Percentiles rank a stretch among this genome's conserved stretches.
Conservation (phyloP, 2,113 vertebrate species). For the Motacilla alba region DNA sequence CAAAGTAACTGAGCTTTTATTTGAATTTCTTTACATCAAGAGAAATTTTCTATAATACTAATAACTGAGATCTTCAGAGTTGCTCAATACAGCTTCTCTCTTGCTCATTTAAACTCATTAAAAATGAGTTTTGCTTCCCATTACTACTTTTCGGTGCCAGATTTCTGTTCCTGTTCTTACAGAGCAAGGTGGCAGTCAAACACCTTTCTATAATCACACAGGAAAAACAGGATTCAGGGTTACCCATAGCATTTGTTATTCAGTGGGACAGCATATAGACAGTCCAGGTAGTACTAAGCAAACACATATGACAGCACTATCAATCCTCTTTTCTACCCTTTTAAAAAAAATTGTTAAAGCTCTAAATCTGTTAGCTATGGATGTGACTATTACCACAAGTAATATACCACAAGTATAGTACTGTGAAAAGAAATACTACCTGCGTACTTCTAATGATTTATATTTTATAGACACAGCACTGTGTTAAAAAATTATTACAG, state of each 20-base stretch:
- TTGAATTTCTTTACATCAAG: background rate
- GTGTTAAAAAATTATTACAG: background rate
- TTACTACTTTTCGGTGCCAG: background rate
- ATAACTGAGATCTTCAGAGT: conserved; percentile 27
- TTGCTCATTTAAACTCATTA: conserved; percentile 46
- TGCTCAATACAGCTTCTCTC: background rate
- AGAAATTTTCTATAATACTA: background rate
- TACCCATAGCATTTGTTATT: background rate
- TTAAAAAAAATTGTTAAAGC: background rate
- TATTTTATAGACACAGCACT: background rate
- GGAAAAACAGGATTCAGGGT: background rate
- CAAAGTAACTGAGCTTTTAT: conserved; percentile 5
- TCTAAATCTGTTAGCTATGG: background rate
- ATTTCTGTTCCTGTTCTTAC: background rate
- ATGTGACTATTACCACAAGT: background rate
- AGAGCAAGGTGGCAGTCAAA: background rate
- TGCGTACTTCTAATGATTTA: background rate
- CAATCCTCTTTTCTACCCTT: background rate
- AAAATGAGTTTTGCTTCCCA: conserved; percentile 6
- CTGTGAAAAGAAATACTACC: background rate
- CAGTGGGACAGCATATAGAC: background rate
- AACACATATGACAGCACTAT: background rate
- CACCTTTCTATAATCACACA: background rate
- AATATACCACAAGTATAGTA: background rate
- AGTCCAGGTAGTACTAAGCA: background rate